Percentiles rank a stretch among this genome's conserved stretches.
These are phyloP conservation scores for Aplidium turbinatum DNA, from an alignment of 23 tunicate species.

Conservation along the genomic window DNA sequence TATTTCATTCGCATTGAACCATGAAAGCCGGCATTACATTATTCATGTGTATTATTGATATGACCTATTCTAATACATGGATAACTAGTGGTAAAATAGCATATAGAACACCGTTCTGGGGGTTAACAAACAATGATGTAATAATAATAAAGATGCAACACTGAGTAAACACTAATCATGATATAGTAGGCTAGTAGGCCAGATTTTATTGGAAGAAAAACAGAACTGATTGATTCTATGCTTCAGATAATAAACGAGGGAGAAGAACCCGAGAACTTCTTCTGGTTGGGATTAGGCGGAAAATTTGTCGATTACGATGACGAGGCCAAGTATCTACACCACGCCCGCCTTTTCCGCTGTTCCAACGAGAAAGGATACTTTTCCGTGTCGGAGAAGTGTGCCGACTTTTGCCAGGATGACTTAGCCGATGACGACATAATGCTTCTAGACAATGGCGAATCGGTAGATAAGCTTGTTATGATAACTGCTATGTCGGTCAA, in stretches of 20 bases:
- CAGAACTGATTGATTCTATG: too few relatives aligned
- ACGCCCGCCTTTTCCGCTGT: conserved; percentile 89
- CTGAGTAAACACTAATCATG: too few relatives aligned
- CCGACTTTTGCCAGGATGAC: conserved; percentile 98
- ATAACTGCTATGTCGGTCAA: neutral
- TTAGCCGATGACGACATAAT: conserved; percentile 98
- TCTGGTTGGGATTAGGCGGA: conserved; percentile 94
- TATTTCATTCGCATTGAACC: too few relatives aligned
- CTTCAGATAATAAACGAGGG: conserved; percentile 93
- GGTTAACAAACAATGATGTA: too few relatives aligned
- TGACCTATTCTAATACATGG: too few relatives aligned
- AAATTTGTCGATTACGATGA: conserved; percentile 60
- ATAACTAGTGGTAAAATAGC: too few relatives aligned
- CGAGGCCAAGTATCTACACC: conserved; percentile 78
- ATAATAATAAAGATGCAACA: too few relatives aligned
- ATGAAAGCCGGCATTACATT: too few relatives aligned
- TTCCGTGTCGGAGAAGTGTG: conserved; percentile 93
- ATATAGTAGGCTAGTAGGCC: too few relatives aligned
- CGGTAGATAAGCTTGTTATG: conserved; percentile 18
- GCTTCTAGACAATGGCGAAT: conserved; percentile 87
- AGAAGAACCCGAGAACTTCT: conserved; percentile 99
- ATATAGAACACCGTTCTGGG: too few relatives aligned
- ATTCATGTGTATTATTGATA: too few relatives aligned
- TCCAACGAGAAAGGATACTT: conserved; percentile 97
- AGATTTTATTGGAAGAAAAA: too few relatives aligned